Evolutionary conservation across 2,888 invertebrate genomes (phyloP).

Genomic region (Eupsilia transversa): DNA sequence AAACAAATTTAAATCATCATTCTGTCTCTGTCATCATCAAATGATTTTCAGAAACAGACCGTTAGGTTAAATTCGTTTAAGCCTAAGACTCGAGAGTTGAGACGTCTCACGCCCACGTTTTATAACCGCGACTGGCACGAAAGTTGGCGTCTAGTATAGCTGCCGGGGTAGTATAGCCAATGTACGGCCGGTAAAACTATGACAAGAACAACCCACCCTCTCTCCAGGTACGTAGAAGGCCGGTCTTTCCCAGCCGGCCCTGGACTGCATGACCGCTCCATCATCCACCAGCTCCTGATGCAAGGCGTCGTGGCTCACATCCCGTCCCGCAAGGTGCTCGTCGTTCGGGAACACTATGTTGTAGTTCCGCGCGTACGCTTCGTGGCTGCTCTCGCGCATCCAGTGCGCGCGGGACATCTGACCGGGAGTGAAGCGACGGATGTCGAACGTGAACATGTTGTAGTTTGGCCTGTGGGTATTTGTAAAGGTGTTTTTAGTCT

Average conservation of each 20-base stretch:
- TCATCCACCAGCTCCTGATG: slow-evolving; percentile 92
- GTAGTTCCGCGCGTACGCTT: slow-evolving; percentile 97
- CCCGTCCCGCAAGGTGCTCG: slow-evolving; percentile 95
- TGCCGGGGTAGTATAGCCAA: neutral
- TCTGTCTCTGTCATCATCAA: neutral
- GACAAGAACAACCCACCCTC: slow-evolving; percentile 71
- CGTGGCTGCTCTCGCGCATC: slow-evolving; percentile 96
- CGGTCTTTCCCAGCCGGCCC: slow-evolving; percentile 97
- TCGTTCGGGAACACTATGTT: slow-evolving; percentile 94
- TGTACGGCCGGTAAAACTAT: neutral
- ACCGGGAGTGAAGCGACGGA: slow-evolving; percentile 94
- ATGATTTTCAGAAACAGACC: neutral
- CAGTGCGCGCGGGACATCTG: slow-evolving; percentile 93
- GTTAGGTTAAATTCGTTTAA: neutral
- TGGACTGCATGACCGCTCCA: slow-evolving; percentile 97
- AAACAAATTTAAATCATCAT: neutral
- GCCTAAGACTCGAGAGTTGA: neutral
- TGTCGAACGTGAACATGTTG: slow-evolving; percentile 96
- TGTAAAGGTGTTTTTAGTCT: neutral
- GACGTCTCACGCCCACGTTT: neutral
- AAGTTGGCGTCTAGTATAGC: neutral
- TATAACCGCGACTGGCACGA: neutral
- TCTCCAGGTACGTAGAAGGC: slow-evolving; percentile 93
- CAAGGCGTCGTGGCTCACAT: slow-evolving; percentile 85
- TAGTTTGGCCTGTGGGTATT: slow-evolving; percentile 92